phyloP scores from a whole-genome alignment of 2,888 invertebrate species.

The Watsonalla binaria region DNA sequence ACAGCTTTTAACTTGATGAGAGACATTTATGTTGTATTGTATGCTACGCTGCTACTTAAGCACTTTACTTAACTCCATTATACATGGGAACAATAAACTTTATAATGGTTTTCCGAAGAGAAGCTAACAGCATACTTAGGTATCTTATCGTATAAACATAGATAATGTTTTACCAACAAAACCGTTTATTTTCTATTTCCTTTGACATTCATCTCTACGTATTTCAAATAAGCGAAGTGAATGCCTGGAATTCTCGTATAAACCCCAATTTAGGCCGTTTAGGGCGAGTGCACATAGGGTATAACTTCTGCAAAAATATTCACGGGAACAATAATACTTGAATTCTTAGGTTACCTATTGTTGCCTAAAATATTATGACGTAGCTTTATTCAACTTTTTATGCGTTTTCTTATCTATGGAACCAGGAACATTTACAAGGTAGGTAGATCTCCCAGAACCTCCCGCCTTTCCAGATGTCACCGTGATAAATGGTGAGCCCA shows the following conservation, averaged over 20 bases:
- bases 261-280: background rate
- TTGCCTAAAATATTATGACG: too few species aligned
- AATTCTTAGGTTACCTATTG: too few species aligned
- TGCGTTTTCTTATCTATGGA: too few species aligned
- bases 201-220: background rate
- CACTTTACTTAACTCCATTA: constrained; percentile 1
- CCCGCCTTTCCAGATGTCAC: too few species aligned
- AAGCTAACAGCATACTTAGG: background rate
- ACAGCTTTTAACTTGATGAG: constrained; percentile 22
- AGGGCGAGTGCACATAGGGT: too few species aligned
- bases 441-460: too few species aligned
- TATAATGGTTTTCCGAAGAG: background rate
- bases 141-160: background rate
- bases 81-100: background rate
- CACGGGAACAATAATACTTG: too few species aligned
- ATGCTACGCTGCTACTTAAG: background rate
- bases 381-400: too few species aligned
- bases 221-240: background rate
- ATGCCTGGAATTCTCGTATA: background rate
- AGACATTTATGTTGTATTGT: constrained; percentile 9
- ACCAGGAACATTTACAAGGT: too few species aligned
- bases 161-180: background rate
- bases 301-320: too few species aligned
- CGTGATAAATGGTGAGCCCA: too few species aligned
- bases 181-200: background rate